phyloP scores from a whole-genome alignment of 2,888 invertebrate species.

The Hydroisotoma schaefferi region DNA sequence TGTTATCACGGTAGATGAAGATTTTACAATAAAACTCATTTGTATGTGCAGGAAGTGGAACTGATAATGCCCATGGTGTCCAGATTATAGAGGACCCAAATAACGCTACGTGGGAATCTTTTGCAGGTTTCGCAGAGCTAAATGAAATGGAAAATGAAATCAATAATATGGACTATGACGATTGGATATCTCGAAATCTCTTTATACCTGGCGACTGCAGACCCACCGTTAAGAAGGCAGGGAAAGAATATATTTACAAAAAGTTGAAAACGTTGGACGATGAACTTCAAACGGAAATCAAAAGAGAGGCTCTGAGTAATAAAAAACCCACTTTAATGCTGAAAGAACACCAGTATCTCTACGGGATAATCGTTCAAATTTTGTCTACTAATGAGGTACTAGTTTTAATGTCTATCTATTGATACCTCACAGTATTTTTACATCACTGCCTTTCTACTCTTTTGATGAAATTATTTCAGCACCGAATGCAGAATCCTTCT shows the following conservation, averaged over 20 bases:
- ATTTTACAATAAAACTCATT: too few relatives aligned
- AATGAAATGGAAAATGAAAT: not conserved
- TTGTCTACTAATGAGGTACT: not conserved
- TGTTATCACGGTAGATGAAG: too few relatives aligned
- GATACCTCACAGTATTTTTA: too few relatives aligned
- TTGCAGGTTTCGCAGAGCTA: too few relatives aligned
- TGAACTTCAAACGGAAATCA: not conserved
- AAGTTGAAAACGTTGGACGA: constrained; percentile 7
- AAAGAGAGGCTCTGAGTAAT: not conserved
- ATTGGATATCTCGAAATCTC: not conserved
- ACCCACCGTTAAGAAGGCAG: constrained; percentile 15
- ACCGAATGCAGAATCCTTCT: too few relatives aligned
- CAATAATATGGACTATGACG: not conserved
- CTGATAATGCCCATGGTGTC: too few relatives aligned
- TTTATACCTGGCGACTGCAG: constrained; percentile 19
- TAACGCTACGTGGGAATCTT: too few relatives aligned
- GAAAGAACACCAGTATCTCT: not conserved
- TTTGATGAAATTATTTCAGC: not conserved
- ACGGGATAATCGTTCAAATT: constrained; percentile 18
- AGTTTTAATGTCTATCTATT: not conserved
- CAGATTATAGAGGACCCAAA: too few relatives aligned
- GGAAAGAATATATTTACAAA: constrained; percentile 12
- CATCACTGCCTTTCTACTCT: not conserved
- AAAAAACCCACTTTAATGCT: constrained; percentile 8
- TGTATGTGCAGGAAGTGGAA: too few relatives aligned